These are phyloP conservation scores for Pollachius pollachius DNA, from an alignment of 2,113 vertebrate species.

Conservation along the genomic window DNA sequence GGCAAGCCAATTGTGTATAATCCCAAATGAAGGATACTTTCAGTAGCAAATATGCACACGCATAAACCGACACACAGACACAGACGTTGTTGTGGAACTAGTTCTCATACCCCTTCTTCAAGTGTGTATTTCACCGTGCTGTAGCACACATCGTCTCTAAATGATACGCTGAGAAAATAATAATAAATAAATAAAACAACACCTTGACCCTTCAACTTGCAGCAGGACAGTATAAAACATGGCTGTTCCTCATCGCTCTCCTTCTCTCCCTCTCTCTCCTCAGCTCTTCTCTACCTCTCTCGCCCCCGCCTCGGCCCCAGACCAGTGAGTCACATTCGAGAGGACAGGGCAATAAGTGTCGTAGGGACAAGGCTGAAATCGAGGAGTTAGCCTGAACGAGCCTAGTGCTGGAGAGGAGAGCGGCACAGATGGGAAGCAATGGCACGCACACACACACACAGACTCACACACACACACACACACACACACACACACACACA, in stretches of 20 bases:
- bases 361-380: constrained; percentile 36
- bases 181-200: constrained; percentile 16
- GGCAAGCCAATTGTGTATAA: constrained; percentile 56
- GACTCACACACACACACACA: no score
- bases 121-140: constrained; percentile 15
- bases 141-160: constrained; percentile 6
- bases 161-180: constrained; percentile 3
- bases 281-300: neutral
- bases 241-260: constrained; percentile 6
- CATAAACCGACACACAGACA: constrained; percentile 23
- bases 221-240: constrained; percentile 49
- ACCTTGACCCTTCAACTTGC: constrained; percentile 52
- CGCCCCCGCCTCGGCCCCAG: constrained; percentile 1
- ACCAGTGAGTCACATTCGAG: neutral
- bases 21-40: constrained; percentile 46
- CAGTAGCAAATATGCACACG: constrained; percentile 34
- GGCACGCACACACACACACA: constrained; percentile 4
- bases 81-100: constrained; percentile 1
- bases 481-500: no score
- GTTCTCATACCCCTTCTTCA: constrained; percentile 14
- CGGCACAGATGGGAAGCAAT: constrained; percentile 21
- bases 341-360: no score
- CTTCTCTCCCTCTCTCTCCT: constrained; percentile 12
- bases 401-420: constrained; percentile 33
- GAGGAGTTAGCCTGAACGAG: constrained; percentile 35